Conservation (phyloP, 2,797 vertebrate genomes). For the Cheracebus regulus region DNA sequence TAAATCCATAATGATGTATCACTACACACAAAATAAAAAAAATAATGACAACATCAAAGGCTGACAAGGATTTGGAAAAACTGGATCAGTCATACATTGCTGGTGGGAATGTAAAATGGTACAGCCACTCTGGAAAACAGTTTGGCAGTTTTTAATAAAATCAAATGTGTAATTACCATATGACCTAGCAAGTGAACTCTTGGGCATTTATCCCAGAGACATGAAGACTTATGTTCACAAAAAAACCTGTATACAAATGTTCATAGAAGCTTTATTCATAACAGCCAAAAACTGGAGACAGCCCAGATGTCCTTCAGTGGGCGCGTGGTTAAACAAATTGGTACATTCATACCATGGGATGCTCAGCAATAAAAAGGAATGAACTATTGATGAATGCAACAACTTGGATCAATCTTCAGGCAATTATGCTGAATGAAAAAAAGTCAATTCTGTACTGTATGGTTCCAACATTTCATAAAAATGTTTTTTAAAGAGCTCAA, state of each 20-base stretch:
- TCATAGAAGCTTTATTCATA: slow-evolving; percentile 16
- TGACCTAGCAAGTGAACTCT: background rate
- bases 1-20: background rate
- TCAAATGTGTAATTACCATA: background rate
- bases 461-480: background rate
- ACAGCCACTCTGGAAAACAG: background rate
- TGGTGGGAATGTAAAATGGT: background rate
- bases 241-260: background rate
- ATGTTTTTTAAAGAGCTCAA: background rate
- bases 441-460: background rate
- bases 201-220: background rate
- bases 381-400: background rate
- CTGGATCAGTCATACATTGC: background rate
- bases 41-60: background rate
- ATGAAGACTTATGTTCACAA: slow-evolving; percentile 5
- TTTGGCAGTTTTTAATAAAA: background rate
- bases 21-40: background rate
- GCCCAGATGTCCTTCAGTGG: background rate
- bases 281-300: background rate
- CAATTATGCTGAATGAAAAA: background rate
- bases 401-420: slow-evolving; percentile 11
- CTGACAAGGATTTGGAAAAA: background rate
- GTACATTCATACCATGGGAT: background rate
- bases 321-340: background rate
- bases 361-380: background rate